A percentile compares a stretch with the other conserved stretches of the same genome.
Conservation (phyloP, 2,888 invertebrate genomes). For the Macrosiphum euphorbiae region DNA sequence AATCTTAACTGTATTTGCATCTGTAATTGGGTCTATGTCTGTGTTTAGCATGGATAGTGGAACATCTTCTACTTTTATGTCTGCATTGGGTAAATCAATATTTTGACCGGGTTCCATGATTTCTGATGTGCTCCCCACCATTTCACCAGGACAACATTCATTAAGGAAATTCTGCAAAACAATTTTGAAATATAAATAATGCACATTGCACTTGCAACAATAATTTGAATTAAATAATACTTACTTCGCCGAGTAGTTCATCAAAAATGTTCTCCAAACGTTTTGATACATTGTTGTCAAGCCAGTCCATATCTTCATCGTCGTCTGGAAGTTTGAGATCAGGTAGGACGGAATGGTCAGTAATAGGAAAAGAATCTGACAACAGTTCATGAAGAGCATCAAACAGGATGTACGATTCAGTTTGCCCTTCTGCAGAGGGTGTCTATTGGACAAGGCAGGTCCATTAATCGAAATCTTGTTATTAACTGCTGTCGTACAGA, state of each 20-base stretch:
- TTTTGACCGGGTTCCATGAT: slow-evolving; percentile 80
- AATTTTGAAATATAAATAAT: slow-evolving; percentile 72
- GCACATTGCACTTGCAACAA: not conserved
- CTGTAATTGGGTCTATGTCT: slow-evolving; percentile 30
- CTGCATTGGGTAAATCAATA: slow-evolving; percentile 47
- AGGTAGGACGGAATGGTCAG: slow-evolving; percentile 48
- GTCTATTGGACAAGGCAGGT: slow-evolving; percentile 82
- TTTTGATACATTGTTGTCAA: slow-evolving; percentile 60
- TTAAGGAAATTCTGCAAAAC: slow-evolving; percentile 73
- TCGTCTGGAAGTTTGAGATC: slow-evolving; percentile 50
- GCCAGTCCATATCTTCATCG: slow-evolving; percentile 61
- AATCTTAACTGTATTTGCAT: slow-evolving; percentile 3
- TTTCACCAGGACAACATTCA: slow-evolving; percentile 65
- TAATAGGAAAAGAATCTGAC: slow-evolving; percentile 63
- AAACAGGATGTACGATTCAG: slow-evolving; percentile 64
- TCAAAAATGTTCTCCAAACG: slow-evolving; percentile 63
- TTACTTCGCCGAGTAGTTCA: slow-evolving; percentile 61
- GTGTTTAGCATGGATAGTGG: slow-evolving; percentile 13
- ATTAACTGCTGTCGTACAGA: slow-evolving; percentile 35
- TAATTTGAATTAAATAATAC: slow-evolving; percentile 25
- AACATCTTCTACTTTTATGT: slow-evolving; percentile 12
- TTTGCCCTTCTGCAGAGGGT: slow-evolving; percentile 94
- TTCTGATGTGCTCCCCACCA: slow-evolving; percentile 92
- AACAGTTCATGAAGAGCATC: slow-evolving; percentile 54
- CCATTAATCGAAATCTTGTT: slow-evolving; percentile 70